These are phyloP conservation scores for Neogobius melanostomus DNA, from an alignment of 2,113 vertebrate species.

Conservation along the genomic window DNA sequence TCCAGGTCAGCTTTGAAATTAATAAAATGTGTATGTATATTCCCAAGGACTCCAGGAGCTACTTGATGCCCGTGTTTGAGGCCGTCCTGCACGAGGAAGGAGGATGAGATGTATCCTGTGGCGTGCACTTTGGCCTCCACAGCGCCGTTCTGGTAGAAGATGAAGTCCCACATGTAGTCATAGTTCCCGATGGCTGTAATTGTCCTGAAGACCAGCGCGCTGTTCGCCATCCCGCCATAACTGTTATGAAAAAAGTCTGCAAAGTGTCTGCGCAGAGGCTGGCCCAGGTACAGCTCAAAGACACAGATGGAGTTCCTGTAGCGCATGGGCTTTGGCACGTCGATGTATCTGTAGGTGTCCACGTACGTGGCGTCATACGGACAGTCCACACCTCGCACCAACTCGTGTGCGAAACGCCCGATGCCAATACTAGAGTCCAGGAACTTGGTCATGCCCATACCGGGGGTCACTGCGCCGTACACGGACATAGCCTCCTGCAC, in stretches of 20 bases:
- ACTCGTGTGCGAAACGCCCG: constrained; percentile 79
- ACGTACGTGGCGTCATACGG: constrained; percentile 78
- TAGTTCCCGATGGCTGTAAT: constrained; percentile 84
- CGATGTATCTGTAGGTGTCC: constrained; percentile 77
- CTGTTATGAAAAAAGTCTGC: constrained; percentile 76
- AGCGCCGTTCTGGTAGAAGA: constrained; percentile 86
- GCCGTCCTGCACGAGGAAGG: constrained; percentile 68
- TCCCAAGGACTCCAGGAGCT: constrained; percentile 81
- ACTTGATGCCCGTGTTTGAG: constrained; percentile 81
- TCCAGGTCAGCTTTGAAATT: constrained; percentile 91
- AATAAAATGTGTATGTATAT: constrained; percentile 85
- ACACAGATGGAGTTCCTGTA: constrained; percentile 83
- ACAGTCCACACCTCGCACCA: constrained; percentile 85
- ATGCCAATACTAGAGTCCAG: constrained; percentile 87
- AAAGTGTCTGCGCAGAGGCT: constrained; percentile 86
- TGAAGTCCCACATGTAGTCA: constrained; percentile 88
- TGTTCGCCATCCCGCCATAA: constrained; percentile 85
- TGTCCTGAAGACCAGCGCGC: constrained; percentile 81
- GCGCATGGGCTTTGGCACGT: constrained; percentile 45
- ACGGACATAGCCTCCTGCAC: constrained; percentile 87
- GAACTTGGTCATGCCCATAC: constrained; percentile 82
- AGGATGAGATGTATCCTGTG: constrained; percentile 82
- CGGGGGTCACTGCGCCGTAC: constrained; percentile 84
- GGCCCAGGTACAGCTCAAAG: constrained; percentile 86
- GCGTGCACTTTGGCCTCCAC: constrained; percentile 87